Conservation (phyloP, 2,888 invertebrate genomes). For the Cephus pulcher region DNA sequence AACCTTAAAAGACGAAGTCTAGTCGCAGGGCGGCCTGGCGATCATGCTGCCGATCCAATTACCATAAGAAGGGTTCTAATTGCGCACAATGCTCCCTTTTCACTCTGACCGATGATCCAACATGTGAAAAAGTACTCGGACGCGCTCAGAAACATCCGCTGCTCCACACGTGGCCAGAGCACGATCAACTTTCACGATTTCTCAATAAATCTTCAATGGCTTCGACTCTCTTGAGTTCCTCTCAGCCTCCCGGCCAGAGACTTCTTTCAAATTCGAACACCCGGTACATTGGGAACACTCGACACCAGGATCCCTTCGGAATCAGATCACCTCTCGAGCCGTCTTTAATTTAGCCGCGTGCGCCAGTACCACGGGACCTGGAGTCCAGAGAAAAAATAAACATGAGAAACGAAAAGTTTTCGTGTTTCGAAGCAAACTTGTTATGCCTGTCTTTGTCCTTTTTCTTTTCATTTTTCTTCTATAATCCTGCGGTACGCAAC, state of each 20-base stretch:
- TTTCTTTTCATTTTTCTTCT: not conserved
- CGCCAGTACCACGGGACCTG: not conserved
- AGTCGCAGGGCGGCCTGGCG: slow-evolving; percentile 45
- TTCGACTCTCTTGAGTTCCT: not conserved
- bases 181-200: slow-evolving; percentile 54
- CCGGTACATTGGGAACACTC: not conserved
- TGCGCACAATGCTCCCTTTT: slow-evolving; percentile 54
- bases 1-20: not conserved
- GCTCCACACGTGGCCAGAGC: slow-evolving; percentile 23
- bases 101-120: slow-evolving; percentile 3
- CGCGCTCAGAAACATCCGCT: not conserved
- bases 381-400: not conserved
- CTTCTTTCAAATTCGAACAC: not conserved
- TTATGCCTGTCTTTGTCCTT: not conserved
- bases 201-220: slow-evolving; percentile 41
- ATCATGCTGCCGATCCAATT: slow-evolving; percentile 61
- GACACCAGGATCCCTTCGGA: not conserved
- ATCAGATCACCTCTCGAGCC: not conserved
- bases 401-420: not conserved
- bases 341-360: not conserved
- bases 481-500: too few relatives aligned
- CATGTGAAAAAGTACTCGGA: not conserved
- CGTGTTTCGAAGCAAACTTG: not conserved
- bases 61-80: slow-evolving; percentile 65
- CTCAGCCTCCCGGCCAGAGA: not conserved